A percentile compares a stretch with the other conserved stretches of the same genome.
These are phyloP conservation scores for Erythrolamprus reginae DNA, from an alignment of 2,113 vertebrate species.

Conservation along the genomic window DNA sequence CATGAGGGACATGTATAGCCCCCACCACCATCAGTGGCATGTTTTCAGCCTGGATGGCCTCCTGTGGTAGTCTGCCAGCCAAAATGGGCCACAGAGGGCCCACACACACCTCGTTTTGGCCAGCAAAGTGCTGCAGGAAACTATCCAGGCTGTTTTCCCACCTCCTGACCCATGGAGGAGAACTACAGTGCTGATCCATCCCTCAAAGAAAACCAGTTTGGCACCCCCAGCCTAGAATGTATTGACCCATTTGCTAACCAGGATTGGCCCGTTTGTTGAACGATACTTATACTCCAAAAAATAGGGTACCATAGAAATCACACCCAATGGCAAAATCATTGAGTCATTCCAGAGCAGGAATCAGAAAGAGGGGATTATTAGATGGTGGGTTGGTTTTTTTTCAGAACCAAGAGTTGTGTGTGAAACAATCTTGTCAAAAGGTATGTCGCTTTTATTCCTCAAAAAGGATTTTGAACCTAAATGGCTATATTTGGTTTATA, in stretches of 20 bases:
- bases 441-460: not conserved
- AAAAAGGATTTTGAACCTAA: not conserved
- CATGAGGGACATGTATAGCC: fast-evolving
- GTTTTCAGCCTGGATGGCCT: too few relatives aligned
- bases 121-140: too few relatives aligned
- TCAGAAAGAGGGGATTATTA: not conserved
- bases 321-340: not conserved
- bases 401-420: not conserved
- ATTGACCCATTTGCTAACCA: not conserved
- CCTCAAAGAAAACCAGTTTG: too few relatives aligned
- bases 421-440: not conserved
- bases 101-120: too few relatives aligned
- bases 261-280: not conserved
- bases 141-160: too few relatives aligned
- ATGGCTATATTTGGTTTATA: not conserved
- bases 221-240: not conserved
- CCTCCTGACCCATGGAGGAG: too few relatives aligned
- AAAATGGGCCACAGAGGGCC: too few relatives aligned
- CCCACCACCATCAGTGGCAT: too few relatives aligned
- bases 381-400: too few relatives aligned
- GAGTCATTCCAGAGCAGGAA: constrained; percentile 6
- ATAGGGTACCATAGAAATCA: not conserved
- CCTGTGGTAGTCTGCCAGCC: too few relatives aligned
- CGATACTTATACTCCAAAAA: too few relatives aligned
- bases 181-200: too few relatives aligned